Evolutionary conservation across 2,797 vertebrate species (phyloP).

Genomic region (Antennarius maculatus): DNA sequence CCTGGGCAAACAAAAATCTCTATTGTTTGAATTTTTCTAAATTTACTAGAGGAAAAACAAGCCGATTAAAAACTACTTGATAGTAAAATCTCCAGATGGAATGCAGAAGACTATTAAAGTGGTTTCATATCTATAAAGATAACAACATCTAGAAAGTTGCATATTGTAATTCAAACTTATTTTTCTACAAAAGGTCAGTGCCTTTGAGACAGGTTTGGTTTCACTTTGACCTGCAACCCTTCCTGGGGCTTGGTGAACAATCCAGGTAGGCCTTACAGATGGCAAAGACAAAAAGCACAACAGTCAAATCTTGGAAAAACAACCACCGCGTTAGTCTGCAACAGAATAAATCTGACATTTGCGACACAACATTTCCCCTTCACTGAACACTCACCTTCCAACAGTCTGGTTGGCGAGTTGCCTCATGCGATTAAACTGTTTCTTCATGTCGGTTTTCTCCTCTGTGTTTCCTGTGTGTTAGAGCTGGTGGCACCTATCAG

Average conservation of each 20-base stretch:
- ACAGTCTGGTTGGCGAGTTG: slow-evolving; percentile 98
- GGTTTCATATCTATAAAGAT: too few relatives aligned
- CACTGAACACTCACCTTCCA: slow-evolving; percentile 84
- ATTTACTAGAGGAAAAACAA: too few relatives aligned
- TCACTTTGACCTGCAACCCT: neutral
- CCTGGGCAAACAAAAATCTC: too few relatives aligned
- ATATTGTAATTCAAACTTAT: too few relatives aligned
- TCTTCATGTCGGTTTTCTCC: slow-evolving; percentile 86
- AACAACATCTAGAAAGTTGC: neutral
- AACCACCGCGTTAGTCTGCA: neutral
- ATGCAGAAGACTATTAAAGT: too few relatives aligned
- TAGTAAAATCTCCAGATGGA: too few relatives aligned
- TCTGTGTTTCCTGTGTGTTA: slow-evolving; percentile 33
- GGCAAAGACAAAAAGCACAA: slow-evolving; percentile 6
- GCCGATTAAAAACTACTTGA: too few relatives aligned
- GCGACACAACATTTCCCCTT: too few relatives aligned
- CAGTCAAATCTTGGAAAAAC: neutral
- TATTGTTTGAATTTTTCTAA: too few relatives aligned
- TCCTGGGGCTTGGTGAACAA: neutral
- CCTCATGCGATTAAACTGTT: slow-evolving; percentile 96
- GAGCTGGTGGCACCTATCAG: slow-evolving; percentile 51
- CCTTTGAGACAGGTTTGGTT: neutral
- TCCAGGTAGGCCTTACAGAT: slow-evolving; percentile 9
- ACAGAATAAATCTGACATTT: too few relatives aligned
- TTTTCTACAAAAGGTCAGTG: too few relatives aligned